A percentile compares a stretch with the other conserved stretches of the same genome.
Evolutionary conservation across 92 coral and sea anemone species (phyloP).

Genomic region (Anthopleura xanthogrammica): DNA sequence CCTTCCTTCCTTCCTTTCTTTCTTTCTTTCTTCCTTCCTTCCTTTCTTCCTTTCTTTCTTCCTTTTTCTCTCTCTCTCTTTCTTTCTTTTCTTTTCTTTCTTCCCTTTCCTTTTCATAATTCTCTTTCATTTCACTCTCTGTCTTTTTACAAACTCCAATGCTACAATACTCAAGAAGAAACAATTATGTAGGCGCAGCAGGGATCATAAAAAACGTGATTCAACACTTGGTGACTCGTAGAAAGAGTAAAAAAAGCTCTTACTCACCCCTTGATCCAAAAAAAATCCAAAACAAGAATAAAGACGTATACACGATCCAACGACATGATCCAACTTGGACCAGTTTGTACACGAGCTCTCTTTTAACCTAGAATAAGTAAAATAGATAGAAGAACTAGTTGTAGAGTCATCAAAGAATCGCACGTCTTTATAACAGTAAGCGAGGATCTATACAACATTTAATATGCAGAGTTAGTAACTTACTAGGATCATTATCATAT

Average conservation of each 20-base stretch:
- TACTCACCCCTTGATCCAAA: not conserved
- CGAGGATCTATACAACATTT: no score
- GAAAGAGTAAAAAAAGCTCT: not conserved
- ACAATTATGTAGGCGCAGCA: no score
- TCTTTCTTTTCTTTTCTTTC: not conserved
- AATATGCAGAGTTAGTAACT: not conserved
- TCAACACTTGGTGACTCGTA: no score
- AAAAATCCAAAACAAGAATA: not conserved
- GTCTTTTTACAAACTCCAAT: not conserved
- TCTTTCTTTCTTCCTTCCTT: not conserved
- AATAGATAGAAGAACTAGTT: no score
- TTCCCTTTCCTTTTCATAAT: not conserved
- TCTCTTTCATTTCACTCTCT: no score
- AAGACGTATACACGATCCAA: not conserved
- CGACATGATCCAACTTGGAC: not conserved
- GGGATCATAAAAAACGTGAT: no score
- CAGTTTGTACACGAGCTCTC: not conserved
- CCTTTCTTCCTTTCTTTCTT: not conserved
- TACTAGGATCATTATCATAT: no score
- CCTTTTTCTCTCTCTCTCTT: not conserved
- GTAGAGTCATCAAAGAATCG: no score
- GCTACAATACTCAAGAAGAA: not conserved
- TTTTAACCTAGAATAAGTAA: no score
- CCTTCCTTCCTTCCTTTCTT: not conserved
- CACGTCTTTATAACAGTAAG: not conserved